Evolutionary conservation across 1,140 invertebrate genomes (phyloP).

Genomic region (Drosophila asahinai): DNA sequence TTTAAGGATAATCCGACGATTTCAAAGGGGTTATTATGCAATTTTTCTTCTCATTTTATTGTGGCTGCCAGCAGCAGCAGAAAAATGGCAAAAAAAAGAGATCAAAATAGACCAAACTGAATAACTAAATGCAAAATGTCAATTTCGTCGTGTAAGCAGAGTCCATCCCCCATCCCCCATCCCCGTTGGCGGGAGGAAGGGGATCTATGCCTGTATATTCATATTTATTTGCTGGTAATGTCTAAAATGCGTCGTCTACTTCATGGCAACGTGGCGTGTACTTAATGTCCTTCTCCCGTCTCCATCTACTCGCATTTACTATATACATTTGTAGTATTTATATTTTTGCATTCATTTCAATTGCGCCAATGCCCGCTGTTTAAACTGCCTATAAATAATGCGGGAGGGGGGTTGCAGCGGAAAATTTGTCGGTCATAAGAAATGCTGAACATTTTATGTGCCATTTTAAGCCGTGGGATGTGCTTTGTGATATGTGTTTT

Average conservation of each 20-base stretch:
- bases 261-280: constrained; percentile 62
- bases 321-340: constrained; percentile 46
- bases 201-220: constrained; percentile 22
- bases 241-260: constrained; percentile 69
- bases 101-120: constrained; percentile 63
- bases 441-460: constrained; percentile 63
- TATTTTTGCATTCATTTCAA: constrained; percentile 66
- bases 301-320: constrained; percentile 5
- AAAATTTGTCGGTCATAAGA: constrained; percentile 63
- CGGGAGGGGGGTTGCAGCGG: constrained; percentile 7
- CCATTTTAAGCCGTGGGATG: constrained; percentile 47
- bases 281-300: constrained; percentile 54
- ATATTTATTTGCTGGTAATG: constrained; percentile 74
- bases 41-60: constrained; percentile 83
- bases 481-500: constrained; percentile 7
- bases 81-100: constrained; percentile 30
- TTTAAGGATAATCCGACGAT: constrained; percentile 84
- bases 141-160: constrained; percentile 78
- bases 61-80: constrained; percentile 44
- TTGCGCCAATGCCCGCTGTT: constrained; percentile 70
- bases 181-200: neutral
- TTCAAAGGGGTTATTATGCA: constrained; percentile 84
- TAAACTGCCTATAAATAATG: constrained; percentile 79
- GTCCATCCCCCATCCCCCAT: constrained; percentile 17
- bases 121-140: constrained; percentile 83